Percentiles rank a stretch among this genome's conserved stretches.
phyloP scores from a whole-genome alignment of 2,888 invertebrate species.

The Tenthredo distinguenda region DNA sequence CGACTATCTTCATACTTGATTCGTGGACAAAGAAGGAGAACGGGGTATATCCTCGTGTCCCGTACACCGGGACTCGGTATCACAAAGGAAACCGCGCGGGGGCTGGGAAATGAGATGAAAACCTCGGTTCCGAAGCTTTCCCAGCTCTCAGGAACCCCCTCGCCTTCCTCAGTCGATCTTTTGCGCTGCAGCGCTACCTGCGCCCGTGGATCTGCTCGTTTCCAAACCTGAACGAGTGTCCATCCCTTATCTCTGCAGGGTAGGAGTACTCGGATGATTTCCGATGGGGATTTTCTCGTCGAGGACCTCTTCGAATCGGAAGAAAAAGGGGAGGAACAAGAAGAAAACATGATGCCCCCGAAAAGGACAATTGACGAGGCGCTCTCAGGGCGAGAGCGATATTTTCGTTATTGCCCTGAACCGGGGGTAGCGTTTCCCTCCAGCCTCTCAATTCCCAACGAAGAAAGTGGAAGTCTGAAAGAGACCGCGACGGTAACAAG shows the following conservation, averaged over 20 bases:
- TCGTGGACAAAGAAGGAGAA: slow-evolving; percentile 11
- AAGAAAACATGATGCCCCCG: neutral
- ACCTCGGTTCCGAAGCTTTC: slow-evolving; percentile 56
- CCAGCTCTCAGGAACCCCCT: neutral
- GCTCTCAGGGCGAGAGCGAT: neutral
- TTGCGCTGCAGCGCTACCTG: neutral
- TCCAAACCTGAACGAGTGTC: slow-evolving; percentile 27
- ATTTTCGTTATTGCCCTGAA: slow-evolving; percentile 13
- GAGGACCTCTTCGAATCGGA: slow-evolving; percentile 10
- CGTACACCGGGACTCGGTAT: slow-evolving; percentile 32
- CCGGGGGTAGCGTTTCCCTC: neutral
- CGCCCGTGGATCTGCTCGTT: slow-evolving; percentile 15
- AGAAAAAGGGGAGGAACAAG: neutral
- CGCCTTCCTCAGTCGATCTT: neutral
- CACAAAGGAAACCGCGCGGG: slow-evolving; percentile 36
- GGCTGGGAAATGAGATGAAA: slow-evolving; percentile 70
- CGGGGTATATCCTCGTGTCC: slow-evolving; percentile 31
- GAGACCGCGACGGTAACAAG: neutral
- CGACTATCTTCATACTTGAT: neutral
- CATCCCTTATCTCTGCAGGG: neutral
- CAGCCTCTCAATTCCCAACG: neutral
- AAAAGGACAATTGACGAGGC: slow-evolving; percentile 5
- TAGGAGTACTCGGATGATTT: slow-evolving; percentile 18
- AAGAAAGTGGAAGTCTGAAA: neutral
- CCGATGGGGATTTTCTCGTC: neutral